Evolutionary conservation across 2,113 vertebrate genomes (phyloP), one percentile per base, ranked within the genome.

Genomic region (Menidia beryllina): DNA sequence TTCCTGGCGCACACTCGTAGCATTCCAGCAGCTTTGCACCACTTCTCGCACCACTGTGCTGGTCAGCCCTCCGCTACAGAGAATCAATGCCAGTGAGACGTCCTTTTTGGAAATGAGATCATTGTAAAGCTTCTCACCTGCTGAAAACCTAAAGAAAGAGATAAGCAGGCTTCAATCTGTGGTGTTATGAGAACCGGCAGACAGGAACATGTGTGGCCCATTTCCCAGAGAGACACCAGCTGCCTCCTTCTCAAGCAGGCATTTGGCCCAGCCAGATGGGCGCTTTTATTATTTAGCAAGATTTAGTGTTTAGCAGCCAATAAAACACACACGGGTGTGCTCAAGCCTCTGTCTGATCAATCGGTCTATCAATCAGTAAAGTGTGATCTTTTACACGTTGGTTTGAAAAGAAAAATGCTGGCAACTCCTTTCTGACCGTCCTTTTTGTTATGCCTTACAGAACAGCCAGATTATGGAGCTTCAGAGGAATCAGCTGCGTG

Each of bases 391-490:
- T 38, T 26, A 23, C 36, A 41, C 11, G 8, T 45, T 56, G 19
- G 4, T 36, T 83, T 48, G 51, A 53, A 64, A 26, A 3, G 19
- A 27, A n/a, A 60, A 14, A 58, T 62, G 3, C 27, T 81, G 66
- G 83, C 70, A 41, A 6, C 26, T 79, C 23, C 12, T 57, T 8
- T 64, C 11, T 38, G 41, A 52, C 41, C 34, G 24, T 41, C 43
- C 11, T 5, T 50, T 34, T 49, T 14, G 2, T 65, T 61, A 9
- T 7, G 3, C 43, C 34, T 62, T 20, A 62, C 76, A 99, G 98
- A 96, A 93, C 74, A 95, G 94, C 75, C 95, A 98, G 91, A 94
- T 95, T 4, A 91, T 96, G 84, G 97, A 99, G 86, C 91, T 96
- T 23, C 96, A 99, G 87, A 95, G 97, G 61, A 91, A 89, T 39